These are phyloP conservation scores for Ommatoiulus sabulosus DNA, from an alignment of 2,888 invertebrate genomes.

Conservation along the genomic window DNA sequence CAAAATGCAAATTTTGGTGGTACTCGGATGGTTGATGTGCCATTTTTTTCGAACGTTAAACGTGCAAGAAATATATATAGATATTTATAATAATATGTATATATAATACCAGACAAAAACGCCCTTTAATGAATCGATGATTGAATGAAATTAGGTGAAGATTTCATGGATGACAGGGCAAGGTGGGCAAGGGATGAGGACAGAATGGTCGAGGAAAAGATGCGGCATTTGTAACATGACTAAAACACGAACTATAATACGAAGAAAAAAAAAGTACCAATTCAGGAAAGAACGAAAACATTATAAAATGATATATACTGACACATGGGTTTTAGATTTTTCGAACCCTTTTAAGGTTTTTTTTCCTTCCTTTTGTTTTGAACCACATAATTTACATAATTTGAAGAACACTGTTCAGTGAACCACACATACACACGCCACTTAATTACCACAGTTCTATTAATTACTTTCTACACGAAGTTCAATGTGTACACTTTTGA, in stretches of 20 bases:
- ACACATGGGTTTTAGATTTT: conserved; percentile 7
- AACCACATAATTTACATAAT: conserved; percentile 40
- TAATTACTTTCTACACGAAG: conserved; percentile 40
- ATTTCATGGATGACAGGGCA: background rate
- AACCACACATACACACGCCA: conserved; percentile 35
- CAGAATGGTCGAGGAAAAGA: background rate
- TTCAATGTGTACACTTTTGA: conserved; percentile 38
- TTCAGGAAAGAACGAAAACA: conserved; percentile 22
- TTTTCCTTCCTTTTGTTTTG: conserved; percentile 36
- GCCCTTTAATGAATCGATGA: conserved; percentile 45
- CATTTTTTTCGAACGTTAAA: conserved; percentile 46
- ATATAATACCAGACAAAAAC: conserved; percentile 52
- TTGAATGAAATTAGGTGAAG: conserved; percentile 31
- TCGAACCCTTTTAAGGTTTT: background rate
- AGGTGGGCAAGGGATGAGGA: background rate
- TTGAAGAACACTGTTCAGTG: conserved; percentile 40
- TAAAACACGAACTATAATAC: conserved; percentile 43
- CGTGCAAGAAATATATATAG: conserved; percentile 50
- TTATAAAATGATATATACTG: conserved; percentile 43
- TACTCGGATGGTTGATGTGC: conserved; percentile 26
- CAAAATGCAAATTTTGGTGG: conserved; percentile 36
- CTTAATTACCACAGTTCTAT: conserved; percentile 23
- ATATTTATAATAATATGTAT: conserved; percentile 49
- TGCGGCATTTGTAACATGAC: conserved; percentile 40
- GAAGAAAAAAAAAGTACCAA: conserved; percentile 42